A percentile compares a stretch with the other conserved stretches of the same genome.
These are phyloP conservation scores for Zosterops japonicus DNA, from an alignment of 2,113 vertebrate genomes.

Conservation along the genomic window DNA sequence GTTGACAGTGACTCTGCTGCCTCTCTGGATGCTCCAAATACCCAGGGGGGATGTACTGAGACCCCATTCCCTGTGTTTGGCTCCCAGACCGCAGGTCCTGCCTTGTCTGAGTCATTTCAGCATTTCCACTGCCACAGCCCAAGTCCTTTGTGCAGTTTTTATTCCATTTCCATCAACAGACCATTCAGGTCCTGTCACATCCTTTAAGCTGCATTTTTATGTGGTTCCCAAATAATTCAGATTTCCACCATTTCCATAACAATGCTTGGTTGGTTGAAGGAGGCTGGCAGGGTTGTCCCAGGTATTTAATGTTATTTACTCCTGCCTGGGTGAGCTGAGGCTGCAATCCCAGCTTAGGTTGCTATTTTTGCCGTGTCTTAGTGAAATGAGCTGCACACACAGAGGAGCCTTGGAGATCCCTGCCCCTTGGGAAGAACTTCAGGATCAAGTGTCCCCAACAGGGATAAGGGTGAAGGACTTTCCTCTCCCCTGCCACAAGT, in stretches of 20 bases:
- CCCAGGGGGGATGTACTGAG: rapidly evolving
- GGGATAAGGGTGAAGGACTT: background rate
- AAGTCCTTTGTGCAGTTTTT: background rate
- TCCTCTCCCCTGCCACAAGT: background rate
- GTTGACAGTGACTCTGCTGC: background rate
- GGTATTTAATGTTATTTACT: slow-evolving; percentile 46
- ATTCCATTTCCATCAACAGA: background rate
- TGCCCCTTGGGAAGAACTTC: background rate
- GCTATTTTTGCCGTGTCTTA: slow-evolving; percentile 70
- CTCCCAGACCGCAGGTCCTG: background rate
- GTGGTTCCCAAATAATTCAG: background rate
- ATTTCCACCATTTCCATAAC: background rate
- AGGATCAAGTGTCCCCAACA: background rate
- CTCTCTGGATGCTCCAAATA: background rate
- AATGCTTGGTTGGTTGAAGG: background rate
- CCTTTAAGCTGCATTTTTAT: background rate
- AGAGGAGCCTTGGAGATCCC: background rate
- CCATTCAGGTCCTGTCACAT: rapidly evolving
- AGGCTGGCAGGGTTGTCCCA: background rate
- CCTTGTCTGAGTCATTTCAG: background rate
- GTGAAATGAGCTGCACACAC: background rate
- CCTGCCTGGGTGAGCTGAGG: background rate
- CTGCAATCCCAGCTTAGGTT: slow-evolving; percentile 60
- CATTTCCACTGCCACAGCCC: background rate
- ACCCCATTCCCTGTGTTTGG: background rate